Percentiles rank a stretch among this genome's conserved stretches.
Conservation (phyloP, 2,113 vertebrate species). For the Hippotragus niger region DNA sequence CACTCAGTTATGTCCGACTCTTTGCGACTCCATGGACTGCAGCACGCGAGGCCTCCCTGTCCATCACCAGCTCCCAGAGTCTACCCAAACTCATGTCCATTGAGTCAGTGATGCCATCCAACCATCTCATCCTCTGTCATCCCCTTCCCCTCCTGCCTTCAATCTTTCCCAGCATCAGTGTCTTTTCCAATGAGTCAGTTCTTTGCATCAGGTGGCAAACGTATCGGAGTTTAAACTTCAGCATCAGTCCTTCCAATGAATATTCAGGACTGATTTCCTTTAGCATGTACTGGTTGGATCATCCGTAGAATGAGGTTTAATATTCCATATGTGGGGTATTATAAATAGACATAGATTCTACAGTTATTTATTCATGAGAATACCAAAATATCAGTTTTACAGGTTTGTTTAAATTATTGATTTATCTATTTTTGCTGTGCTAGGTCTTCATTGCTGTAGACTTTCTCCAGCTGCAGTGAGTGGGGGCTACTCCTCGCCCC, state of each 20-base stretch:
- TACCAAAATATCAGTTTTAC: neutral
- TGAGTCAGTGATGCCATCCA: neutral
- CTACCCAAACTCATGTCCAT: neutral
- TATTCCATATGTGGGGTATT: neutral
- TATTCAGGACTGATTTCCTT: neutral
- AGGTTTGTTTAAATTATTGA: neutral
- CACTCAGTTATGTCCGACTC: fast-evolving
- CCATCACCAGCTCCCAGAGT: neutral
- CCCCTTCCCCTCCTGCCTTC: neutral
- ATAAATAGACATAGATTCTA: neutral
- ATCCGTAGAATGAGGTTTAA: neutral
- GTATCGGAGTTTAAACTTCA: neutral
- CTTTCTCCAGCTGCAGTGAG: neutral
- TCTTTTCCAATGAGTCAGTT: neutral
- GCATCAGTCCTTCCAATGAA: neutral
- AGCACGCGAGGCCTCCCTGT: neutral
- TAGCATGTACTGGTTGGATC: neutral
- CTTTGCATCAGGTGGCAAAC: neutral
- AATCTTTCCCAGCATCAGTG: neutral
- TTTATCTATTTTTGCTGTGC: neutral
- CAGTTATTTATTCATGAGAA: neutral
- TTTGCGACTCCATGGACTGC: fast-evolving
- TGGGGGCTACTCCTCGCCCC: neutral
- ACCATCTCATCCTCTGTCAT: neutral
- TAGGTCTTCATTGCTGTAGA: neutral